These are phyloP conservation scores for Drosophila pegasa DNA, from an alignment of 2,888 invertebrate genomes.

Conservation along the genomic window DNA sequence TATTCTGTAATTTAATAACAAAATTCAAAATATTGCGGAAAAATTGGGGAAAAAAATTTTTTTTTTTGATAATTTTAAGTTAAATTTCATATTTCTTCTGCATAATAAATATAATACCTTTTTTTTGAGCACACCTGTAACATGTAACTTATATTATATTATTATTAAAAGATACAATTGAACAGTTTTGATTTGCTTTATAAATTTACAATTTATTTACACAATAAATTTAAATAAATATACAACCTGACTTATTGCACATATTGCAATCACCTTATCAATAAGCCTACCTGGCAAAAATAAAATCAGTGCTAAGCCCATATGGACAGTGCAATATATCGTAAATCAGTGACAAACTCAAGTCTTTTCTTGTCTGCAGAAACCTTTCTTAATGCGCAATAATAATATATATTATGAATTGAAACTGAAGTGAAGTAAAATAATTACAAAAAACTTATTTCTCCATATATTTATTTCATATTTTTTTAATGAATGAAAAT, in stretches of 20 bases:
- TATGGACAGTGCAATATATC: neutral
- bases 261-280: constrained; percentile 1
- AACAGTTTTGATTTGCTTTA: neutral
- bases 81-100: neutral
- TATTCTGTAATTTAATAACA: too few species aligned
- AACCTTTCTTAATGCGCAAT: neutral
- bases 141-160: neutral
- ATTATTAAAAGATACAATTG: neutral
- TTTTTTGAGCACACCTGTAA: too few species aligned
- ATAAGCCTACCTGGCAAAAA: neutral
- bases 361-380: neutral
- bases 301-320: neutral
- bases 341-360: neutral
- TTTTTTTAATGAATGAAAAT: too few species aligned
- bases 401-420: neutral
- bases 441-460: too few species aligned
- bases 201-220: constrained; percentile 2
- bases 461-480: too few species aligned
- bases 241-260: neutral
- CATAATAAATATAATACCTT: neutral
- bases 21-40: too few species aligned
- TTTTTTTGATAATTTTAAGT: neutral
- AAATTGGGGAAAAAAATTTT: too few species aligned
- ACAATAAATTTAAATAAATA: neutral
- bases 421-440: neutral